Evolutionary conservation across 2,888 invertebrate species (phyloP).

Genomic region (Pseudoips prasinana): DNA sequence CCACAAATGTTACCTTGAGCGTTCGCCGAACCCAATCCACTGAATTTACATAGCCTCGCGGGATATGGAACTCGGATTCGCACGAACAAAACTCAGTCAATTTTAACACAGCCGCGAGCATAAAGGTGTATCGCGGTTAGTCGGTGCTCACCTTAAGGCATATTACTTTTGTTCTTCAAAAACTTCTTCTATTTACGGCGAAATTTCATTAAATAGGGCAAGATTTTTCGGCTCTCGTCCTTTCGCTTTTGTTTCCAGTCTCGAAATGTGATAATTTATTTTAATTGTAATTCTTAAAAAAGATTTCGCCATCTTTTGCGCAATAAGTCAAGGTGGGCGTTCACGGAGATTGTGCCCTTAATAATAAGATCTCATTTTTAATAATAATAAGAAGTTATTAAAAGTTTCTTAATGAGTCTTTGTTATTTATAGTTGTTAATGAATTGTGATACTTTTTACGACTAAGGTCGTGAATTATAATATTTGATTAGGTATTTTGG

Average conservation of each 20-base stretch:
- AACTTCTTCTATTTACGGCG: slow-evolving; percentile 64
- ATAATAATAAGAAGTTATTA: slow-evolving; percentile 26
- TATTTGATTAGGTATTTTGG: too few relatives aligned
- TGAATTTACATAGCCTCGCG: too few relatives aligned
- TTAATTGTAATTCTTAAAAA: slow-evolving; percentile 50
- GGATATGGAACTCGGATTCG: too few relatives aligned
- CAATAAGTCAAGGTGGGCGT: slow-evolving; percentile 17
- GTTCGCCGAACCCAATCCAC: too few relatives aligned
- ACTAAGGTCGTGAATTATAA: too few relatives aligned
- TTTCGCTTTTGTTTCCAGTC: slow-evolving; percentile 43
- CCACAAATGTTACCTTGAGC: too few relatives aligned
- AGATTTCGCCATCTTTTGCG: slow-evolving; percentile 23
- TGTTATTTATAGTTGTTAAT: too few relatives aligned
- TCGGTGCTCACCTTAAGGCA: too few relatives aligned
- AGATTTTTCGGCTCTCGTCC: slow-evolving; percentile 30
- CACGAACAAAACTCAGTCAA: too few relatives aligned
- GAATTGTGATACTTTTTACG: too few relatives aligned
- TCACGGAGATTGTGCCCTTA: slow-evolving; percentile 27
- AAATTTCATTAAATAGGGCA: slow-evolving; percentile 56
- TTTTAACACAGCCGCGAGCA: too few relatives aligned
- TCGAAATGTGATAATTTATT: slow-evolving; percentile 53
- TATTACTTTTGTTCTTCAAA: slow-evolving; percentile 41
- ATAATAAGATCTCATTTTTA: slow-evolving; percentile 26
- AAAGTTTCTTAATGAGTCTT: slow-evolving; percentile 3
- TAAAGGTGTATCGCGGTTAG: too few relatives aligned